Evolutionary conservation across 2,113 vertebrate genomes (phyloP).

Genomic region (Epinephelus moara): DNA sequence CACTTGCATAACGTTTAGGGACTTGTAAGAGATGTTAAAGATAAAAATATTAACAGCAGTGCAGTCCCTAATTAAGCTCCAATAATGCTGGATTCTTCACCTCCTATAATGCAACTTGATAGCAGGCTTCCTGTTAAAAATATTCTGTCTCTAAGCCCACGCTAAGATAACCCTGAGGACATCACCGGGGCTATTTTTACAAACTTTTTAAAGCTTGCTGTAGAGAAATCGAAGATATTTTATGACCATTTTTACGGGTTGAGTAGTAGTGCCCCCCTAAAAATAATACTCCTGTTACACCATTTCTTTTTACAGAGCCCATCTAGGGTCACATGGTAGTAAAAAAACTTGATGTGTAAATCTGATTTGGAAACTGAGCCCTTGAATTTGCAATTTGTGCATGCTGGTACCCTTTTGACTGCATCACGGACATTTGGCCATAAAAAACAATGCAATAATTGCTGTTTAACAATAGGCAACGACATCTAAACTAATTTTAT

Average conservation of each 20-base stretch:
- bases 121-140: not conserved
- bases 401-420: too few species aligned
- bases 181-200: not conserved
- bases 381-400: too few species aligned
- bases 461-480: too few species aligned
- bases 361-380: too few species aligned
- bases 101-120: conserved; percentile 13
- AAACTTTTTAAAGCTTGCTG: not conserved
- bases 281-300: not conserved
- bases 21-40: not conserved
- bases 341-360: too few species aligned
- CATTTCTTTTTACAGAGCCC: not conserved
- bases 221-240: conserved; percentile 3
- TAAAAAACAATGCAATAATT: too few species aligned
- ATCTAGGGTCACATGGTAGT: too few species aligned
- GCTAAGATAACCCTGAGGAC: not conserved
- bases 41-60: not conserved
- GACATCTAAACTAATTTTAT: too few species aligned
- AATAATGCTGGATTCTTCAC: not conserved
- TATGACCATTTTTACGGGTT: not conserved
- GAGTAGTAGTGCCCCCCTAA: not conserved
- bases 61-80: not conserved
- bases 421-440: too few species aligned
- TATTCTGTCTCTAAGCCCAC: not conserved
- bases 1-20: not conserved